Base-by-base conservation (phyloP, 2,113 vertebrate genomes). In the Pseudorhombus dupliciocellatus region DNA sequence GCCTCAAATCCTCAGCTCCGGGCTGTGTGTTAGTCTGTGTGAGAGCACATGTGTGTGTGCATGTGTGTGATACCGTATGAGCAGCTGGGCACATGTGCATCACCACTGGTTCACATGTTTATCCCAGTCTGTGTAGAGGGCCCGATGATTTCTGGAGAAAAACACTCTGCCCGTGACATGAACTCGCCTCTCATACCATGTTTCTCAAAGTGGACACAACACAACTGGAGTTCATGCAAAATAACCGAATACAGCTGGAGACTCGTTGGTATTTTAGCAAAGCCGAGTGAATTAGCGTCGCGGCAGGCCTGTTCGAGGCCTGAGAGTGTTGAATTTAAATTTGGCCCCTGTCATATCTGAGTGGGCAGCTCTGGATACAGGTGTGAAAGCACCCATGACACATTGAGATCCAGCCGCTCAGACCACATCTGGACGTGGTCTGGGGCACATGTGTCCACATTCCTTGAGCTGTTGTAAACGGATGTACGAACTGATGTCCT, bases 1-100 rank as follows among this genome's bases (percentile, higher is more conserved):
- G 91, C 85, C 81, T 88, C 84, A 93, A 94, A 93, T 93, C 92
- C 90, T 89, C 82, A 81, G 88, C 91, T 91, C 75, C 83, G 69
- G 89, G 91, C 85, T 85, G 76, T 87, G 83, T 86, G 75, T 54
- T 68, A 52, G 58, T 66, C 61, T 58, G 67, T 64, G 66, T 48
- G 69, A 72, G 73, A 75, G 50, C 8, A 7, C 30, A 48, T 72
- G 75, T 78, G 84, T 79, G 26, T 22, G 61, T 87, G 89, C 69
- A 69, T 79, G 72, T 42, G 44, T 51, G 81, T 37, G 81, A 80
- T 66, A 57, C 79, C 15, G 21, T 62, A 60, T 48, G 64, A 20
- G 59, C 66, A 62, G 48, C 66, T 58, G 24, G 64, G 56, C 9
- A 2, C 57, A 57, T 69, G 79, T 60, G 72, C n/a, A 51, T 66